Evolutionary conservation across 2,113 vertebrate genomes (phyloP).

Genomic region (Laterallus jamaicensis): DNA sequence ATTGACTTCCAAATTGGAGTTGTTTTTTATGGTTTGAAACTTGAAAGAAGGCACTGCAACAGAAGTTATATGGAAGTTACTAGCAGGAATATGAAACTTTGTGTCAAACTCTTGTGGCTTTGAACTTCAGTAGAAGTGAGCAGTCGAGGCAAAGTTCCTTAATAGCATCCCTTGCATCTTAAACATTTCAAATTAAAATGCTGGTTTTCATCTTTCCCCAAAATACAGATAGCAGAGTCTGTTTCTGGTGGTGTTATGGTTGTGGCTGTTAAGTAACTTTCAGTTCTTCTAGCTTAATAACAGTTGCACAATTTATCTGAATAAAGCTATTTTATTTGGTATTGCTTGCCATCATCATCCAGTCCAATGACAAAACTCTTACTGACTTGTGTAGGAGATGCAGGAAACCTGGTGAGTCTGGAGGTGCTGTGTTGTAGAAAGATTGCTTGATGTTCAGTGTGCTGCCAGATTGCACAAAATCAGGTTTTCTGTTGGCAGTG

Average conservation of each 20-base stretch:
- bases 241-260: background rate
- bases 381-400: background rate
- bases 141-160: background rate
- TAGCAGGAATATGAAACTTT: background rate
- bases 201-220: background rate
- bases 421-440: background rate
- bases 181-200: background rate
- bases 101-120: background rate
- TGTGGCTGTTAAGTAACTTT: background rate
- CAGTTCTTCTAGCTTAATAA: rapidly evolving
- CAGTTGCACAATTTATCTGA: background rate
- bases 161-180: background rate
- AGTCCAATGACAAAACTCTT: background rate
- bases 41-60: background rate
- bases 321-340: background rate
- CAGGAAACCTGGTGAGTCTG: rapidly evolving
- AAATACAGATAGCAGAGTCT: background rate
- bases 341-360: background rate
- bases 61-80: background rate
- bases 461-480: rapidly evolving
- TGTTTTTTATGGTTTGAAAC: background rate
- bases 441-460: background rate
- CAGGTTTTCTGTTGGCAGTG: background rate
- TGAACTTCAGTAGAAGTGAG: background rate
- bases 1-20: background rate